Conservation (phyloP, 2,888 invertebrate genomes). For the Hypena proboscidalis region DNA sequence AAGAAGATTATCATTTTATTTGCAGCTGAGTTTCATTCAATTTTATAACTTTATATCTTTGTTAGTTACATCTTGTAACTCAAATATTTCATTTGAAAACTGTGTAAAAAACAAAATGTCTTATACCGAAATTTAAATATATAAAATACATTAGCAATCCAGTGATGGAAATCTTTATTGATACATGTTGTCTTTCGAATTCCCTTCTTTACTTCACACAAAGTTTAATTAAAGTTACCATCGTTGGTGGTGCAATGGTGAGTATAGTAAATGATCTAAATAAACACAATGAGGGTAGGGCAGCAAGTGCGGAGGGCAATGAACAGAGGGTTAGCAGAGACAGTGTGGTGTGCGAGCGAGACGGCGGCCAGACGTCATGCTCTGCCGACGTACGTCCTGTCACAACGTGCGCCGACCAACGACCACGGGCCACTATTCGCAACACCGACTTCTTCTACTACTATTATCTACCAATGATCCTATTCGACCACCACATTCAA, state of each 20-base stretch:
- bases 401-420: conserved; percentile 50
- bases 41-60: background rate
- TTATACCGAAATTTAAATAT: too few relatives aligned
- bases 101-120: background rate
- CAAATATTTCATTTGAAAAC: background rate
- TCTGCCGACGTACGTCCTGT: conserved; percentile 71
- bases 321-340: conserved; percentile 58
- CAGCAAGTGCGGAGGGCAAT: conserved; percentile 58
- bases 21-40: too few relatives aligned
- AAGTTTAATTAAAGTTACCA: background rate
- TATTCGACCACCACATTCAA: too few relatives aligned
- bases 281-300: conserved; percentile 59
- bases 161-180: background rate
- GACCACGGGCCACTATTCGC: conserved; percentile 14
- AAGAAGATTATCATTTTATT: too few relatives aligned
- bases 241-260: conserved; percentile 21
- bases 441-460: conserved; percentile 4
- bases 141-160: too few relatives aligned
- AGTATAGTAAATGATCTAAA: conserved; percentile 46
- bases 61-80: background rate
- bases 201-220: background rate
- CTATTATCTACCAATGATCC: too few relatives aligned
- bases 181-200: background rate
- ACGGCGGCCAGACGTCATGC: conserved; percentile 66
- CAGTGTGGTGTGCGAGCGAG: conserved; percentile 55